Evolutionary conservation across 2,113 vertebrate genomes (phyloP).

Genomic region (Corvus moneduloides): DNA sequence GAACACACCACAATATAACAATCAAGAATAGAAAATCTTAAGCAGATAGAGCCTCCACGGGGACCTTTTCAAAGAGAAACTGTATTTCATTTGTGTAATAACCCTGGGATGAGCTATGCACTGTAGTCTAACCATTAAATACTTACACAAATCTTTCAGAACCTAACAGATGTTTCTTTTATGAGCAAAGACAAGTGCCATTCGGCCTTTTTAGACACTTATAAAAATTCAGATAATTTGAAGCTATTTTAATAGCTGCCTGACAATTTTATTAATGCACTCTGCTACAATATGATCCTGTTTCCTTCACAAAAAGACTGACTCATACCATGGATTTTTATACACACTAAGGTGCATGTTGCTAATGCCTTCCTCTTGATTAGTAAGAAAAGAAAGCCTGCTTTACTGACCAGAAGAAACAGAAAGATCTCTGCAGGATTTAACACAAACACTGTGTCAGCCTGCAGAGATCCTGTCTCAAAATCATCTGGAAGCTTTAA

Average conservation of each 20-base stretch:
- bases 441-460: not conserved
- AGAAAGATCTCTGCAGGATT: conserved; percentile 32
- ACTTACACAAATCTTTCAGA: conserved; percentile 16
- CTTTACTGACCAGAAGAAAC: conserved; percentile 15
- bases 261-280: conserved; percentile 60
- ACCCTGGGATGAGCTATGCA: not conserved
- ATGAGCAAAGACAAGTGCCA: conserved; percentile 46
- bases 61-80: not conserved
- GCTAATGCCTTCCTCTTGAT: conserved; percentile 24
- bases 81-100: not conserved
- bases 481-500: conserved; percentile 26
- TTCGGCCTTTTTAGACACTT: conserved; percentile 42
- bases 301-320: conserved; percentile 39
- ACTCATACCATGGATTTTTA: conserved; percentile 1
- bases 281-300: not conserved
- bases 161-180: conserved; percentile 58
- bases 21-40: not conserved
- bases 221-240: conserved; percentile 52
- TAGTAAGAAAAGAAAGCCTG: conserved; percentile 5
- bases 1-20: not conserved
- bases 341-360: not conserved
- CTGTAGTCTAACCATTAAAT: not conserved
- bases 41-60: not conserved
- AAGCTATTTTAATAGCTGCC: conserved; percentile 56
- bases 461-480: not conserved